Percentiles rank a stretch among this genome's conserved stretches.
phyloP scores from a whole-genome alignment of 2,888 invertebrate genomes.

The Drosophila rubida region DNA sequence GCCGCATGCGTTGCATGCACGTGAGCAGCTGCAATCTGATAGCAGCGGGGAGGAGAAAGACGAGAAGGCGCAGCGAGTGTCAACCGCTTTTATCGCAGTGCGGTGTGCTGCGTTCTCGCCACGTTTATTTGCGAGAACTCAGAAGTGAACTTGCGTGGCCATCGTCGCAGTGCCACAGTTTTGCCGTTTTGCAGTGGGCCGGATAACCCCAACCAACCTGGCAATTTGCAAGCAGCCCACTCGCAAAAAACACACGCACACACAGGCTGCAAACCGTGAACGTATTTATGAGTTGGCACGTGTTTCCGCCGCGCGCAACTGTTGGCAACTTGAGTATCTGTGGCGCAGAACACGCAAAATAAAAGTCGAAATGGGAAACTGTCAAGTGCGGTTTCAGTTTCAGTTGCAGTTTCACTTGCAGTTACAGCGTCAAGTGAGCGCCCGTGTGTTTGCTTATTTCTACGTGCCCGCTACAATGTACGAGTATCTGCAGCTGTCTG shows the following conservation, averaged over 20 bases:
- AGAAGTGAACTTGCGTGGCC: constrained; percentile 38
- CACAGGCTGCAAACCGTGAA: not conserved
- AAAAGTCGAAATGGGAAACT: constrained; percentile 20
- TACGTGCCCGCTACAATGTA: constrained; percentile 16
- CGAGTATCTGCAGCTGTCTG: constrained; percentile 11
- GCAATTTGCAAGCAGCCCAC: not conserved
- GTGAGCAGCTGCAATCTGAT: constrained; percentile 61
- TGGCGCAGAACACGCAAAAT: constrained; percentile 11
- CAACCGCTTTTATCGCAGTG: constrained; percentile 39
- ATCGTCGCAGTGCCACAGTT: constrained; percentile 13
- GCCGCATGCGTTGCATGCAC: constrained; percentile 37
- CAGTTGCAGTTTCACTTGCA: no score
- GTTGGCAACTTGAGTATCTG: constrained; percentile 61
- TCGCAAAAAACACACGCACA: not conserved
- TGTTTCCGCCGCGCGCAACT: constrained; percentile 50
- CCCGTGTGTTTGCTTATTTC: constrained; percentile 44
- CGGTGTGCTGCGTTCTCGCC: constrained; percentile 44
- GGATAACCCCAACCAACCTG: constrained; percentile 12
- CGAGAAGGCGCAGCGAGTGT: not conserved
- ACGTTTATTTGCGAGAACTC: constrained; percentile 44
- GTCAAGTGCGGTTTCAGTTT: constrained; percentile 62
- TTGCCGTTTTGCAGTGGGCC: not conserved
- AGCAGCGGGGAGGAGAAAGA: not conserved
- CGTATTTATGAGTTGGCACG: constrained; percentile 62
- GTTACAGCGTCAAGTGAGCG: constrained; percentile 62